A percentile compares a stretch with the other conserved stretches of the same genome.
Conservation (phyloP, 1,140 invertebrate genomes). For the Sycophila sp. region DNA sequence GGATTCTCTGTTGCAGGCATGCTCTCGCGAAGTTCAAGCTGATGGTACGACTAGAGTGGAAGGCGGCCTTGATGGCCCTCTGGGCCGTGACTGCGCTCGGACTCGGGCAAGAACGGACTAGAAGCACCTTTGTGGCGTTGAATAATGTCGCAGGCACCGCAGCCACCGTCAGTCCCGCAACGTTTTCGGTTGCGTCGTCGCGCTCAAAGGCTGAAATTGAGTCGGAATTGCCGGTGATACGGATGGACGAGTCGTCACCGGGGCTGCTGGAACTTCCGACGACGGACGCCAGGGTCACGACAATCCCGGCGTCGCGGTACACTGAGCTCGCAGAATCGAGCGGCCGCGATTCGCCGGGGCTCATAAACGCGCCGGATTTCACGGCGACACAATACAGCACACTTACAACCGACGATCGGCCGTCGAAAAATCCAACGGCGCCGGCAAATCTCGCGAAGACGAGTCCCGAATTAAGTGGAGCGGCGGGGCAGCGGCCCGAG, state of each 20-base stretch:
- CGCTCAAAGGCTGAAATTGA: not conserved
- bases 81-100: slow-evolving; percentile 1
- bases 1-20: slow-evolving; percentile 9
- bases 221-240: not conserved
- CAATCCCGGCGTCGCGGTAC: too few species aligned
- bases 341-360: too few species aligned
- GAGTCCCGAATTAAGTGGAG: too few species aligned
- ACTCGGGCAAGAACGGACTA: not conserved
- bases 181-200: not conserved
- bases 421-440: too few species aligned
- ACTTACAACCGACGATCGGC: too few species aligned
- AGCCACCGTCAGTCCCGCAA: not conserved
- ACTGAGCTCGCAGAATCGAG: too few species aligned
- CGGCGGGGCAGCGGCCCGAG: too few species aligned
- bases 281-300: too few species aligned
- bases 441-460: too few species aligned
- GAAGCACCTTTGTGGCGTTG: not conserved
- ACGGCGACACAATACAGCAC: too few species aligned
- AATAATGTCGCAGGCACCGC: not conserved
- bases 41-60: slow-evolving; percentile 32
- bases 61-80: slow-evolving; percentile 35
- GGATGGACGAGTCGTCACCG: too few species aligned
- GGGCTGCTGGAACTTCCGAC: not conserved
- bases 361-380: too few species aligned
- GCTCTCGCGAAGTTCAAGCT: not conserved